Base-by-base conservation (phyloP, 2,113 vertebrate species). In the Caranx melampygus region DNA sequence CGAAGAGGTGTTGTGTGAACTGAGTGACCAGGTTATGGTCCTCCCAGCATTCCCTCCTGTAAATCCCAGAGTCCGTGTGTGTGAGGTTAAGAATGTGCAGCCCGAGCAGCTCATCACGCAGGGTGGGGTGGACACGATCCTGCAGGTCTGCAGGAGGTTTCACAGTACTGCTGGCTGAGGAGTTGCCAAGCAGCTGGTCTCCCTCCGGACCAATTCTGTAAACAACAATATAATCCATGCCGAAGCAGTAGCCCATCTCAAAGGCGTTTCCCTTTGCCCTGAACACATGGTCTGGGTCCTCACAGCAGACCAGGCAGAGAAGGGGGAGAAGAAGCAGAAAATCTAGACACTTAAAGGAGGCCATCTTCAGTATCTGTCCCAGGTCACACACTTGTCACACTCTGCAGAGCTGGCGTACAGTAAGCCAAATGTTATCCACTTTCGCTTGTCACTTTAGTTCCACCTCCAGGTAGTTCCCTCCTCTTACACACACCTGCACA, bases 201-300 rank as follows among this genome's bases (percentile, higher is more conserved):
- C 90, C 92, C 10, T 80, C 75, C 0, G 76, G 72, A 18, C 40
- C 18, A 55, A 75, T 74, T 85, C 69, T 90, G 64, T 91, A 94
- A 62, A 91, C 82, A 9, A 87, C 81, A 5, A 95, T 91, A 42
- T 94, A 94, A 82, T 94, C 93, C 58, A 70, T 82, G 58, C 63
- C 92, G 0, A 95, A 94, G 64, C 95, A 95, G 61, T 90, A 94
- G 0, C 93, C 94, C 72, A 94, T 77, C 58, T 92, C 85, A 2
- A 94, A 35, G 2, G 1, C 3, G 13, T 6, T 72, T 5, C 87
- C 68, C n/a, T 78, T 20, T 8, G 51, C 63, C 40, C 52, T 90
- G 52, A 95, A 88, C n/a, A 75, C 20, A 0, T 57, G 77, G 26
- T 90, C 79, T 7, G 52, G 70, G 37, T 87, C 82, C 47, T 89